Base-by-base conservation (phyloP, 2,113 vertebrate genomes). In the Amphiprion percula region DNA sequence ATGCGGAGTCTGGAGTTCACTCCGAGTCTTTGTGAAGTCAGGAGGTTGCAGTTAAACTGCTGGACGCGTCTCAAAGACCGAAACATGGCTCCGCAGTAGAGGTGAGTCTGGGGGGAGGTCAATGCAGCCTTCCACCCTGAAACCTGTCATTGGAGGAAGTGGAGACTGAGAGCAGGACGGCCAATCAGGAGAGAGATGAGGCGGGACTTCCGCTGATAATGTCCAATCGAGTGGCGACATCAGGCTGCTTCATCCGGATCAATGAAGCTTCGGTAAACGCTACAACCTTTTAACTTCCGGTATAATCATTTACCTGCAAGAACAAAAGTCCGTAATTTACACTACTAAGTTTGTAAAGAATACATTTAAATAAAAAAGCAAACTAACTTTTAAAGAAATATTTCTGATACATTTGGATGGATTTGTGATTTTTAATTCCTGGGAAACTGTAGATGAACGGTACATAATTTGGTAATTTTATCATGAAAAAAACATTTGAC, bases 61-160 rank as follows among this genome's bases (percentile, higher is more conserved):
- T 74, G 92, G 12, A 94, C 79, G 84, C 41, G 59, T 74, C 87
- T 77, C 9, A 94, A 46, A 87, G 92, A 92, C 50, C 93, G 94
- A 86, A 94, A 93, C 95, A 96, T 96, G 93, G 92, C 88, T 94
- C 49, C 82, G 4, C 59, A 21, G 10, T 87, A 92, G 90, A 93
- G 92, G 90, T 93, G 90, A 92, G 83, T 82, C 24, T 68, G 66
- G 83, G 56, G 89, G 88, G 90, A 92, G 90, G 92, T 92, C 89
- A 92, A 52, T 1, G 53, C 30, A 15, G 79, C 23, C 59, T 47
- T 77, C 60, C 80, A 89, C 85, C 79, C 67, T 84, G 73, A 68
- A 47, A 68, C 6, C 47, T 87, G 49, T 74, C 16, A 94, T 94
- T 94, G 92, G 94, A 62, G 58, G 61, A 30, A 37, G 0, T 8